Conservation (phyloP, 2,888 invertebrate genomes). For the Meliscaeva auricollis region DNA sequence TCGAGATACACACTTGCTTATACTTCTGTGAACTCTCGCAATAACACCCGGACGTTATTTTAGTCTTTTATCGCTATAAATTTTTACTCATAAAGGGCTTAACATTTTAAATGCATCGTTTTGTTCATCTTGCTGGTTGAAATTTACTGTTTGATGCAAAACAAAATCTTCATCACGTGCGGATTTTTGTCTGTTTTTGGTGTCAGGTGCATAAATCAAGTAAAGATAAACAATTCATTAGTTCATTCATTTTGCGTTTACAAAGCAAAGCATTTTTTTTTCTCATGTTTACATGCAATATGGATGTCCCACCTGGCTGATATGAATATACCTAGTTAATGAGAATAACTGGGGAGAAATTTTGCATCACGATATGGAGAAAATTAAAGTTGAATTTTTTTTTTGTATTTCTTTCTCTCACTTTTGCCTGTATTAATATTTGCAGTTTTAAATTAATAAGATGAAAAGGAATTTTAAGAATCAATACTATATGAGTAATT, state of each 20-base stretch:
- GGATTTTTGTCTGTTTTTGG: slow-evolving; percentile 18
- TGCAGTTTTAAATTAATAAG: slow-evolving; percentile 20
- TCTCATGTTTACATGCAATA: slow-evolving; percentile 25
- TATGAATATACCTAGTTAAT: slow-evolving; percentile 43
- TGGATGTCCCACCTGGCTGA: slow-evolving; percentile 31
- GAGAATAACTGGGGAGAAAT: slow-evolving; percentile 50
- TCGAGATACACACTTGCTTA: slow-evolving; percentile 15
- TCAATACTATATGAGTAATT: background rate
- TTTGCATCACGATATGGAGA: slow-evolving; percentile 48
- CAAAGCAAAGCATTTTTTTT: slow-evolving; percentile 26
- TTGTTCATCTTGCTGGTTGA: slow-evolving; percentile 17
- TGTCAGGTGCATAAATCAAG: slow-evolving; percentile 61
- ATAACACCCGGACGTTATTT: background rate
- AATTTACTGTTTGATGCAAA: background rate
- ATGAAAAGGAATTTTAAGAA: slow-evolving; percentile 5
- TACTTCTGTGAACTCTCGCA: too few relatives aligned
- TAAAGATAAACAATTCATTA: slow-evolving; percentile 66
- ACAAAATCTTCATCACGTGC: slow-evolving; percentile 44
- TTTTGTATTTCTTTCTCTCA: slow-evolving; percentile 13
- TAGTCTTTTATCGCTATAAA: slow-evolving; percentile 3
- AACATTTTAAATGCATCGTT: slow-evolving; percentile 8
- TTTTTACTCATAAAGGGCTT: slow-evolving; percentile 36
- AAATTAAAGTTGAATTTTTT: slow-evolving; percentile 31
- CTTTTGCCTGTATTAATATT: slow-evolving; percentile 16
- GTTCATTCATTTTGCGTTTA: slow-evolving; percentile 45